A percentile compares a stretch with the other conserved stretches of the same genome.
These are phyloP conservation scores for Trichonephila clavata DNA, from an alignment of 1,140 invertebrate genomes.

Conservation along the genomic window DNA sequence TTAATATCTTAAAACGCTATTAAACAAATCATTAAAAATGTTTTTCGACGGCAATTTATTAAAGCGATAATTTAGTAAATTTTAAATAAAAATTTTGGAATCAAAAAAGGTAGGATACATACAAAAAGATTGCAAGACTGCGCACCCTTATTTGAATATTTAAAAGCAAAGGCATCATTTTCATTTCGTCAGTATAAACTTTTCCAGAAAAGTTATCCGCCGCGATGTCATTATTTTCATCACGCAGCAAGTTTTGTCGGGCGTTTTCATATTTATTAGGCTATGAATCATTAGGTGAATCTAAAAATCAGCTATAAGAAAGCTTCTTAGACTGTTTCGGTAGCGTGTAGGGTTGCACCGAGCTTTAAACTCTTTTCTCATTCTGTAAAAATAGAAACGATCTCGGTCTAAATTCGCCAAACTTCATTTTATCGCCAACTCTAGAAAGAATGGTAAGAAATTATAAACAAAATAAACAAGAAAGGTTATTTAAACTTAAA, in stretches of 20 bases:
- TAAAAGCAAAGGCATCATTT: neutral
- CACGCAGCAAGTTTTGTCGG: neutral
- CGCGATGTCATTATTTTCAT: conserved; percentile 54
- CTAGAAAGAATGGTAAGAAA: neutral
- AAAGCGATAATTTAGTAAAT: no score
- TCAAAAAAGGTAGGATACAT: no score
- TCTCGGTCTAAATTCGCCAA: neutral
- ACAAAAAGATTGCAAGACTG: neutral
- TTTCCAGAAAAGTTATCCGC: conserved; percentile 36
- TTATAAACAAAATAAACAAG: no score
- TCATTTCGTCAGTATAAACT: neutral
- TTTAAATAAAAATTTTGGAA: no score
- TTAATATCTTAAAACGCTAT: no score
- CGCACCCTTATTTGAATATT: conserved; percentile 26
- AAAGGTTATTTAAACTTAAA: no score
- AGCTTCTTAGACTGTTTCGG: conserved; percentile 15
- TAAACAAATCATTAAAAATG: no score
- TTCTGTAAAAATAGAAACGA: neutral
- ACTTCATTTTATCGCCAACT: neutral
- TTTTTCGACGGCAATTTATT: no score
- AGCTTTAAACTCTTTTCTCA: neutral
- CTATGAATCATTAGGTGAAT: conserved; percentile 60
- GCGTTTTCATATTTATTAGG: conserved; percentile 51
- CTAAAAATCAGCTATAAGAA: conserved; percentile 47
- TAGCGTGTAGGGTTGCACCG: conserved; percentile 6